These are phyloP conservation scores for Pangasius macronema DNA, from an alignment of 2,797 vertebrate species.

Conservation along the genomic window DNA sequence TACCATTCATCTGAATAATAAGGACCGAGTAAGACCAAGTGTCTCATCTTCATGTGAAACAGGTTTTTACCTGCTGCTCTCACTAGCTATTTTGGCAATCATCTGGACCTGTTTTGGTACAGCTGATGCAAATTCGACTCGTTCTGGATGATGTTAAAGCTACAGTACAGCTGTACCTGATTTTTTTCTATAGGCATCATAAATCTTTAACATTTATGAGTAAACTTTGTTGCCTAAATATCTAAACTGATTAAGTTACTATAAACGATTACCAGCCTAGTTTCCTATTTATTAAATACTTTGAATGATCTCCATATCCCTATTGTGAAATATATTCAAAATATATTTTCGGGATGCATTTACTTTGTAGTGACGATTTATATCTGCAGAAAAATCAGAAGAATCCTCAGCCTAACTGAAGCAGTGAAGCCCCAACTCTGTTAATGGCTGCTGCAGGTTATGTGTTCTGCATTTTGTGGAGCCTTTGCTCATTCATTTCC, in stretches of 20 bases:
- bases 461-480: conserved; percentile 68
- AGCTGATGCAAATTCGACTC: neutral
- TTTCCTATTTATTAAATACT: neutral
- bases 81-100: neutral
- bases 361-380: neutral
- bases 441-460: conserved; percentile 39
- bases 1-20: neutral
- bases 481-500: conserved; percentile 84
- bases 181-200: neutral
- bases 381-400: neutral
- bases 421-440: neutral
- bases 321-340: neutral
- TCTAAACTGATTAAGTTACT: neutral
- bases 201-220: neutral
- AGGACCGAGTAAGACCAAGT: neutral
- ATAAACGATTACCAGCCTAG: neutral
- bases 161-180: neutral
- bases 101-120: conserved; percentile 3
- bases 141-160: neutral
- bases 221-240: neutral
- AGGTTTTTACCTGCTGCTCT: neutral
- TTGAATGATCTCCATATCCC: neutral
- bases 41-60: neutral
- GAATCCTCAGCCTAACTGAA: neutral
- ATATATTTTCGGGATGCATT: neutral